These are phyloP conservation scores for Pseudotriccus pelzelni DNA, from an alignment of 2,797 vertebrate species.

Conservation along the genomic window DNA sequence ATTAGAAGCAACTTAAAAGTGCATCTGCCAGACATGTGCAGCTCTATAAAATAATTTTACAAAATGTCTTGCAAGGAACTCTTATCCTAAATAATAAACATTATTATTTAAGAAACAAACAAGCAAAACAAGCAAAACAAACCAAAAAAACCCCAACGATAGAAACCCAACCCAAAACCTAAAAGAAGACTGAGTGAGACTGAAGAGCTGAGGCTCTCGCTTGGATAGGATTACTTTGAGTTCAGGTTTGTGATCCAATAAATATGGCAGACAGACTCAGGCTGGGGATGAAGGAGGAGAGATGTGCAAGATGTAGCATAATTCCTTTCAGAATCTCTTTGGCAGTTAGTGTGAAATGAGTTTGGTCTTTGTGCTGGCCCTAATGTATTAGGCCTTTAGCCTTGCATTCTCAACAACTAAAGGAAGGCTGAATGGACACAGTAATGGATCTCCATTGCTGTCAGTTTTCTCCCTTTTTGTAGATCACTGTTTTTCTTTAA, in stretches of 20 bases:
- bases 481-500: neutral
- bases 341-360: neutral
- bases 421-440: neutral
- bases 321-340: neutral
- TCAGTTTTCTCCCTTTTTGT: neutral
- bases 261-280: neutral
- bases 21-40: neutral
- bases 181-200: neutral
- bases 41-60: neutral
- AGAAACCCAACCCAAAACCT: neutral
- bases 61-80: neutral
- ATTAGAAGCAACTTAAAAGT: neutral
- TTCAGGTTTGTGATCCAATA: neutral
- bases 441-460: neutral
- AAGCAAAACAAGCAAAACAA: neutral
- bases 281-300: neutral
- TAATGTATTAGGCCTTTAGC: neutral
- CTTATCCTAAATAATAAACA: neutral
- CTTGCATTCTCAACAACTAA: neutral
- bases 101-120: neutral
- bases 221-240: neutral
- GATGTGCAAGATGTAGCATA: neutral
- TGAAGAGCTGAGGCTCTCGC: neutral
- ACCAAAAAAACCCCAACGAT: neutral
- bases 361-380: neutral